These are phyloP conservation scores for Emydoidea blandingii DNA, from an alignment of 2,797 vertebrate genomes.

Conservation along the genomic window DNA sequence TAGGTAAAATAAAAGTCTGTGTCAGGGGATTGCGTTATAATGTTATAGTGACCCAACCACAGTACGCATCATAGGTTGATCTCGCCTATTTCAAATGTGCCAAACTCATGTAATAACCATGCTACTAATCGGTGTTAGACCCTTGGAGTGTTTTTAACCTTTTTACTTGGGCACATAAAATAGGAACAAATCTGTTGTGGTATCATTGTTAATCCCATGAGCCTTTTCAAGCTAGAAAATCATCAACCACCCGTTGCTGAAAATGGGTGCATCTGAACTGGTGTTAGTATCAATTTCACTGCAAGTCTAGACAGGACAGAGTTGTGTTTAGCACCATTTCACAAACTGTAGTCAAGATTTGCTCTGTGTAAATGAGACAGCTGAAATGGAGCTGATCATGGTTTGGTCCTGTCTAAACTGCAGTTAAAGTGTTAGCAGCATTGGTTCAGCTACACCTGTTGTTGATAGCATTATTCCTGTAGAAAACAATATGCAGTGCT, in stretches of 20 bases:
- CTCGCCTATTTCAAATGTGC: neutral
- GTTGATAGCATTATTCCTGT: neutral
- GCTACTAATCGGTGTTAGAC: neutral
- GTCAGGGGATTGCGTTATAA: neutral
- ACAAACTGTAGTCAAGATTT: neutral
- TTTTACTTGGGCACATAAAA: neutral
- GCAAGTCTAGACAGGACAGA: neutral
- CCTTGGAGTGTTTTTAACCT: neutral
- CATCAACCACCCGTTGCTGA: neutral
- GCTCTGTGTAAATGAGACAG: neutral
- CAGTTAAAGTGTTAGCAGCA: neutral
- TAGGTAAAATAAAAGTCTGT: neutral
- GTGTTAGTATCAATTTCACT: neutral
- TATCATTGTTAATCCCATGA: neutral
- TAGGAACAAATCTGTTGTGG: neutral
- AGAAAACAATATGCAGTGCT: neutral
- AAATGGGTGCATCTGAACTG: neutral
- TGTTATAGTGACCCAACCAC: neutral
- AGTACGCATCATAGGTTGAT: neutral
- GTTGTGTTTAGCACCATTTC: neutral
- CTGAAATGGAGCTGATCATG: neutral
- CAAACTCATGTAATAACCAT: neutral
- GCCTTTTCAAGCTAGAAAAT: neutral
- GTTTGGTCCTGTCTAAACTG: neutral
- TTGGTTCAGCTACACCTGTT: neutral